Percentiles rank a stretch among this genome's conserved stretches.
Evolutionary conservation across 2,113 vertebrate genomes (phyloP).

Genomic region (Haemorhous mexicanus): DNA sequence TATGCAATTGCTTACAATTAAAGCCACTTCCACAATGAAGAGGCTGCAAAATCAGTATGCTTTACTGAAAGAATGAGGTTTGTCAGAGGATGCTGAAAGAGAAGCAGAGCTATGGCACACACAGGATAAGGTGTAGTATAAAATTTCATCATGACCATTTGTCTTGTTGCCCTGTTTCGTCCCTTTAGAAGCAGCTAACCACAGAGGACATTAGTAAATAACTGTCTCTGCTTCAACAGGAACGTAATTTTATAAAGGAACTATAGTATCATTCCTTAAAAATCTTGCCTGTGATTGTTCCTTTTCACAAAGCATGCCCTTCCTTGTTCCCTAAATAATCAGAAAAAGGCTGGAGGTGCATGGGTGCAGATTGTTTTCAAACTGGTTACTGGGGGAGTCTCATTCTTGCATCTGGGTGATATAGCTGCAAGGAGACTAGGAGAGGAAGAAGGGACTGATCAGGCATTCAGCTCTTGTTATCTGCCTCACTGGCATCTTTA

Average conservation of each 20-base stretch:
- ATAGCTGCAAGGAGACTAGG: not conserved
- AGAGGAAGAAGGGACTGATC: slow-evolving; percentile 6
- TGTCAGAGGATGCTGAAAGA: not conserved
- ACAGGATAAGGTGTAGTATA: not conserved
- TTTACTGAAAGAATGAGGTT: not conserved
- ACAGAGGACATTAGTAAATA: not conserved
- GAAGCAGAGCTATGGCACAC: not conserved
- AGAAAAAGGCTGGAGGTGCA: not conserved
- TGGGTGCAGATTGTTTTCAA: not conserved
- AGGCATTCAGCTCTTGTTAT: slow-evolving; percentile 23
- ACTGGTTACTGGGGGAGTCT: not conserved
- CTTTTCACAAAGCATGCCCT: not conserved
- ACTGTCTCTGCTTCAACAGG: not conserved
- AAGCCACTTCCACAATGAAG: not conserved
- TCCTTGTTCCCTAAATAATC: not conserved
- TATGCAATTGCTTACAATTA: not conserved
- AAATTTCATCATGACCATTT: not conserved
- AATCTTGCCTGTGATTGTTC: not conserved
- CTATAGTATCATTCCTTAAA: not conserved
- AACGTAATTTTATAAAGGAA: not conserved
- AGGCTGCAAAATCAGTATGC: not conserved
- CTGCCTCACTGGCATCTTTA: slow-evolving; percentile 1
- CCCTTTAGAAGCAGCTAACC: not conserved
- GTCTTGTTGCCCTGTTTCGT: not conserved
- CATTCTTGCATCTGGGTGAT: not conserved